Base-by-base conservation (phyloP, 1,140 invertebrate genomes). In the Drosophila seguyi region DNA sequence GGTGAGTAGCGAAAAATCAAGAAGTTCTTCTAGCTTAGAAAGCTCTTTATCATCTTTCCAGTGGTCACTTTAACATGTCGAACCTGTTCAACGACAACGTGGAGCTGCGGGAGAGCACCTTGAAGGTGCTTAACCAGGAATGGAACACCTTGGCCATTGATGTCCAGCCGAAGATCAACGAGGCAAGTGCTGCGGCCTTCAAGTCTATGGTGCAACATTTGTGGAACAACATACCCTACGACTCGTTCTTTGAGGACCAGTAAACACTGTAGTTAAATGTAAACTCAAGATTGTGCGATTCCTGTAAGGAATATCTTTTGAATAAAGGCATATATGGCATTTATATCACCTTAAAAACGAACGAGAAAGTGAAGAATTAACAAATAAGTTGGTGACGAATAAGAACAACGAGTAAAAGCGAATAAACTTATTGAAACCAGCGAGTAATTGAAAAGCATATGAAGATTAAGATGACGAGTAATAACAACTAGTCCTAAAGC, bases 141-240 rank as follows among this genome's bases (percentile, higher is more conserved):
- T 88, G 85, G 81, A 16, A 50, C 5, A 38, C 66, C 8, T 52
- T 88, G 13, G 63, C 65, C 1, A 10, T 22, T 29, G 81, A 85
- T 27, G 44, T 90, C n/a, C 85, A 90, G 47, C 85, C 85, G 0
- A 65, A 59, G 20, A 48, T 88, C 8, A 69, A 61, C n/a, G 81
- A 58, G 14, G 85, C 85, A 6, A 22, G 5, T 4, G 66, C 75
- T 60, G 29, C 45, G 5, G 34, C 39, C 25, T 67, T 81, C 0
- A 59, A n/a, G 4, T 8, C 6, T 1, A 25, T 52, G 7, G 10
- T 90, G 13, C 81, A 90, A 38, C 6, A 34, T 0, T 27, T 90
- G 6, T 85, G 56, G 66, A 45, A 81, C 13, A 34, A 52, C 11
- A 45, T 90, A 8, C 78, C 85, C 5, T 90, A 90, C 8, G 85